phyloP scores from a whole-genome alignment of 92 coral and sea anemone genomes.

The Phenganax stokvisi region DNA sequence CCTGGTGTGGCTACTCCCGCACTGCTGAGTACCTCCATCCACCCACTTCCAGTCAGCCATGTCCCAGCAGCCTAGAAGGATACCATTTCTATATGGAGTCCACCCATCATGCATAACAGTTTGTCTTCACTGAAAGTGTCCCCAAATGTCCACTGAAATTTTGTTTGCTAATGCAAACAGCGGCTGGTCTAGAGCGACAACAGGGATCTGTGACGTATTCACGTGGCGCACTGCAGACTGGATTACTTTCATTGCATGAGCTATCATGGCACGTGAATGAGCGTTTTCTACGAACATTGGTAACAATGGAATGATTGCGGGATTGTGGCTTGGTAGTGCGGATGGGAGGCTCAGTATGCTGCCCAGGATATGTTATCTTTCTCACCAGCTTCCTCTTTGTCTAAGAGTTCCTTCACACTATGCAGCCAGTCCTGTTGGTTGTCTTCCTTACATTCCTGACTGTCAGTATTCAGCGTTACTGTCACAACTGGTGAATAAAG shows the following conservation, averaged over 20 bases:
- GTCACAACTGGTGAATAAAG: neutral
- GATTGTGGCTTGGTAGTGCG: neutral
- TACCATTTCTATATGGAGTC: conserved; percentile 49
- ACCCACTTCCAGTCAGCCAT: conserved; percentile 43
- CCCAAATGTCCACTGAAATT: conserved; percentile 40
- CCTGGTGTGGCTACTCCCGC: conserved; percentile 35
- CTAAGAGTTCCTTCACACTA: neutral
- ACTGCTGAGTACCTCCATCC: conserved; percentile 39
- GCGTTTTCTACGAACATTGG: conserved; percentile 45
- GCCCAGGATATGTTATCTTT: conserved; percentile 38
- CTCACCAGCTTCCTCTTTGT: conserved; percentile 19
- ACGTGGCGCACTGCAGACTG: conserved; percentile 23
- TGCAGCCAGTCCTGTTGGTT: conserved; percentile 26
- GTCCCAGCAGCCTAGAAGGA: conserved; percentile 35
- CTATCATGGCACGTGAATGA: conserved; percentile 49
- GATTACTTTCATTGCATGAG: conserved; percentile 47
- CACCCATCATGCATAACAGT: conserved; percentile 40
- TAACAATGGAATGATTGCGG: conserved; percentile 26
- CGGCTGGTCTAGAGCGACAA: conserved; percentile 44
- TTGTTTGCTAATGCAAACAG: conserved; percentile 52
- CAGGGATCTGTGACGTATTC: conserved; percentile 44
- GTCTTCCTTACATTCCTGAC: neutral
- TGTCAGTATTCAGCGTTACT: neutral
- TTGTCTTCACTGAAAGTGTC: conserved; percentile 31
- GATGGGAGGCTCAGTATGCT: conserved; percentile 33